Evolutionary conservation across 2,113 vertebrate species (phyloP), one percentile per base, ranked within the genome.

Genomic region (Urocynchramus pylzowi): DNA sequence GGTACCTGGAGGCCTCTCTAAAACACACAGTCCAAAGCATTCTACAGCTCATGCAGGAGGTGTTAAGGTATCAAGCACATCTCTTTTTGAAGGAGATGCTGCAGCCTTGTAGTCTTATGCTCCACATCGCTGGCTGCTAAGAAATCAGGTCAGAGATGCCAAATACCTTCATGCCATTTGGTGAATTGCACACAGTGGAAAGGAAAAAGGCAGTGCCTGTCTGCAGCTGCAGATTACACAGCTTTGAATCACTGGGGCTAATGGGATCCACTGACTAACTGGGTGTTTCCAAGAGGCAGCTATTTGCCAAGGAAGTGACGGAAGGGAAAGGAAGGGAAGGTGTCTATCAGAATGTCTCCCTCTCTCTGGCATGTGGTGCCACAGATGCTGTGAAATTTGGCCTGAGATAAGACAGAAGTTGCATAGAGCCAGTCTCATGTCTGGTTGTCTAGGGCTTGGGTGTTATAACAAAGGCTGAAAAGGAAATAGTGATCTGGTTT

Each of bases 191-290:
- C 0, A 1, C 33, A 28, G 35, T 2, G 10, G 53, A 90, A 69
- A 74, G 42, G 79, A 68, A 95, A 79, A 91, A 85, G 83, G 71
- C 47, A 37, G 67, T 73, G 89, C 83, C 6, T 37, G n/a, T 89
- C 97, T 96, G 97, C 97, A 98, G 97, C 97, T 98, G 98, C 79
- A 71, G 37, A 47, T 50, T 85, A 96, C 87, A 44, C 60, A 53
- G 41, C 68, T 80, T 97, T 96, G 95, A 97, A 90, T 98, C 97
- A 95, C 61, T 1, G 12, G 24, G 50, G 80, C 76, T 96, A 75
- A 84, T 80, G 95, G 73, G 39, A 96, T 64, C 83, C 83, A 86
- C 63, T 95, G 97, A 97, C 71, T 97, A 89, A 95, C 28, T 42
- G 95, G 96, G 92, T 97, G 94, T 95, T 87, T 93, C 95, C 95